Evolutionary conservation across 2,113 vertebrate species (phyloP).

Genomic region (Oncorhynchus kisutch): DNA sequence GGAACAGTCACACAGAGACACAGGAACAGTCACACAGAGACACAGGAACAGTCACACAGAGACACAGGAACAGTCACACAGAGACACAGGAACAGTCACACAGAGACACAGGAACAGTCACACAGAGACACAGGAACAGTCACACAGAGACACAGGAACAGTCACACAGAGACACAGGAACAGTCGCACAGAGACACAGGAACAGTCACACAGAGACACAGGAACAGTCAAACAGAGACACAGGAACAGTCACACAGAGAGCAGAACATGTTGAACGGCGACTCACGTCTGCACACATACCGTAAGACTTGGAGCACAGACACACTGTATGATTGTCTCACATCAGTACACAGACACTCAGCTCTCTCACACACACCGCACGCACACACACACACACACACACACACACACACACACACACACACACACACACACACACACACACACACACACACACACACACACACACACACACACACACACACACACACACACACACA

Average conservation of each 20-base stretch:
- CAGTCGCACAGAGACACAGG: slow-evolving; percentile 2
- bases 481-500: no score
- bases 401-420: slow-evolving; percentile 5
- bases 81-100: no score
- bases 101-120: no score
- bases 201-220: no score
- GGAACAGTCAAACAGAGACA: slow-evolving; percentile 1
- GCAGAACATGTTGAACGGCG: slow-evolving; percentile 3
- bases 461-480: no score
- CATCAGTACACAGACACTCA: no score
- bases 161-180: neutral
- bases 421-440: neutral
- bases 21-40: neutral
- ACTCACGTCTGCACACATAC: no score
- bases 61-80: neutral
- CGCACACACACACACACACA: no score
- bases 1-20: slow-evolving; percentile 1
- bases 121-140: slow-evolving; percentile 6
- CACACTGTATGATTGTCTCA: neutral
- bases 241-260: neutral
- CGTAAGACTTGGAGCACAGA: neutral
- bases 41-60: no score
- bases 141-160: no score
- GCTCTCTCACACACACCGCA: neutral
- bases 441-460: no score